These are phyloP conservation scores for Pocillopora damicornis DNA, from an alignment of 64 coral and sea anemone genomes.

Conservation along the genomic window DNA sequence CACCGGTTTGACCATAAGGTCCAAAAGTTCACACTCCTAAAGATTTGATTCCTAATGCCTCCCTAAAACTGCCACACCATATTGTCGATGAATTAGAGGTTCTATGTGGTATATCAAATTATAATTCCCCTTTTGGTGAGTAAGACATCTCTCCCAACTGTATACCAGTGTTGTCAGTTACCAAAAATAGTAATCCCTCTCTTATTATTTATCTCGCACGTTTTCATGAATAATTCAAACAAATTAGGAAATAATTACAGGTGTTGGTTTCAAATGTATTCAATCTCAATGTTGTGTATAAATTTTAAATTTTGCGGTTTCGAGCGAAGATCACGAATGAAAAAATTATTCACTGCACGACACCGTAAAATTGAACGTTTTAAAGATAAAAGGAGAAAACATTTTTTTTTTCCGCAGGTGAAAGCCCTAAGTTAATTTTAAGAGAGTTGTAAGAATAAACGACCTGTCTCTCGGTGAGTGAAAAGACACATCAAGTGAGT, in stretches of 20 bases:
- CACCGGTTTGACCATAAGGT: no score
- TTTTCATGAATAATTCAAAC: background rate
- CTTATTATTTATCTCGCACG: background rate
- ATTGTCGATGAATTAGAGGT: no score
- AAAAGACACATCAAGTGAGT: background rate
- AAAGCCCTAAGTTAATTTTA: background rate
- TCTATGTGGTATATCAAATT: no score
- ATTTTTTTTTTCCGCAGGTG: background rate
- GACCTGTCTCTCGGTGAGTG: background rate
- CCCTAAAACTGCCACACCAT: no score
- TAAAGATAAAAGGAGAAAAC: background rate
- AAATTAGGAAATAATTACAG: conserved; percentile 5
- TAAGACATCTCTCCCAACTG: no score
- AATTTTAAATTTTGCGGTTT: background rate
- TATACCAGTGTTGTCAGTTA: background rate
- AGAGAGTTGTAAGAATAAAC: background rate
- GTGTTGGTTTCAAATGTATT: background rate
- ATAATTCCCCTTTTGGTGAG: no score
- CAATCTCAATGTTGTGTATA: background rate
- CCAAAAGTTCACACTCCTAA: no score
- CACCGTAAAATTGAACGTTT: background rate
- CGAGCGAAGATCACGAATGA: background rate
- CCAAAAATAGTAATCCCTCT: background rate
- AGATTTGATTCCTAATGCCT: no score
- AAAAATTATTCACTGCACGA: background rate